Conservation (phyloP, 2,113 vertebrate genomes). For the Emydura subglobosa region DNA sequence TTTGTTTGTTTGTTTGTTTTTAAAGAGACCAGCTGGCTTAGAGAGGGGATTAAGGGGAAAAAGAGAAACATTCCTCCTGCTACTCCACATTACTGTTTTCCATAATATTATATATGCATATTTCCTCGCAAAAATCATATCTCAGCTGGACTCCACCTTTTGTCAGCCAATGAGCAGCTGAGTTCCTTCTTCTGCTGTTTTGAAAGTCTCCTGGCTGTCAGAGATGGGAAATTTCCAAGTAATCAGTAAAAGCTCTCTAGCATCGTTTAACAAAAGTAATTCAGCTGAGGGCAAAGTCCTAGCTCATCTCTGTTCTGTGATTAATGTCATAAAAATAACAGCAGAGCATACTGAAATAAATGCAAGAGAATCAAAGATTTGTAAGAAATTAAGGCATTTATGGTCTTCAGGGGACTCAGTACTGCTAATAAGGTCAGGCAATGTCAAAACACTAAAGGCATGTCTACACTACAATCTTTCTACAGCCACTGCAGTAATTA, state of each 20-base stretch:
- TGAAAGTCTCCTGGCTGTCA: not conserved
- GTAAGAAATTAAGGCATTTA: not conserved
- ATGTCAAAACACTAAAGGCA: not conserved
- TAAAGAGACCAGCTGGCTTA: not conserved
- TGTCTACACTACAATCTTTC: no score
- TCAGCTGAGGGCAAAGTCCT: not conserved
- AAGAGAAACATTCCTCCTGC: not conserved
- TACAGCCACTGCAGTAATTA: no score
- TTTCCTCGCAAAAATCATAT: not conserved
- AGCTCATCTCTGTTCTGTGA: not conserved
- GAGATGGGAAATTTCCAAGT: not conserved
- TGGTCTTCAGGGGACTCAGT: not conserved
- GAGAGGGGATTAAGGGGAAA: not conserved
- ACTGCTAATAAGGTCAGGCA: not conserved
- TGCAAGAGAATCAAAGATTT: not conserved
- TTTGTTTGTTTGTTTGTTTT: not conserved
- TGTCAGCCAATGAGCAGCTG: not conserved
- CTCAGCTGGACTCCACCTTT: not conserved
- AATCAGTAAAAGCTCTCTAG: not conserved
- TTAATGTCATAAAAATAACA: not conserved
- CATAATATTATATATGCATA: not conserved
- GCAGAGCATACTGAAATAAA: not conserved
- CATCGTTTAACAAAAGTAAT: not conserved
- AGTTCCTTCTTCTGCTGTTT: constrained; percentile 3
- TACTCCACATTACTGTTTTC: not conserved